Evolutionary conservation across 30 jellyfish, hydroid and myxozoan species (phyloP).

Genomic region (Rhopilema esculentum): DNA sequence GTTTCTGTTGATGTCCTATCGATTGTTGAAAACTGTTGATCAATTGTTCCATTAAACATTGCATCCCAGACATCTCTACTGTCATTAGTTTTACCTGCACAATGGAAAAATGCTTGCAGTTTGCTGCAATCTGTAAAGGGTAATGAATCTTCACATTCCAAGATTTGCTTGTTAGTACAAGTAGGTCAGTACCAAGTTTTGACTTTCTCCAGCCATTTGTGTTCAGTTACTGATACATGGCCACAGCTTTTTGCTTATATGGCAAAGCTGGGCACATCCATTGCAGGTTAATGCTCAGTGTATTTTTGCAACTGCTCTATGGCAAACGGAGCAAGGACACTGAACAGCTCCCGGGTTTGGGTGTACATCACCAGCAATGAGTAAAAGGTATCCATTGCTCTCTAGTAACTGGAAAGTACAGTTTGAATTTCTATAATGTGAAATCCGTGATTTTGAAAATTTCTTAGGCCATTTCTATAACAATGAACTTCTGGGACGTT

Average conservation of each 20-base stretch:
- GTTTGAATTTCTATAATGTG: constrained; percentile 19
- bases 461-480: constrained; percentile 29
- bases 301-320: constrained; percentile 36
- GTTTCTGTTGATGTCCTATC: constrained; percentile 3
- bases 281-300: constrained; percentile 31
- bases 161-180: constrained; percentile 8
- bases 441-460: constrained; percentile 17
- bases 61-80: constrained; percentile 1
- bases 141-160: neutral
- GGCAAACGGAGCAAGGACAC: constrained; percentile 29
- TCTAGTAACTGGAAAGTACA: constrained; percentile 35
- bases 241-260: no score
- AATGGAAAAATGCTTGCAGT: constrained; percentile 3
- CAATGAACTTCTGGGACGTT: constrained; percentile 18
- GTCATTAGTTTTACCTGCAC: neutral
- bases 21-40: neutral
- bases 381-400: constrained; percentile 16
- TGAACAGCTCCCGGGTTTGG: constrained; percentile 29
- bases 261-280: constrained; percentile 39
- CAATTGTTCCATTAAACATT: constrained; percentile 4
- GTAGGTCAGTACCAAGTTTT: constrained; percentile 13
- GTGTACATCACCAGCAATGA: constrained; percentile 16
- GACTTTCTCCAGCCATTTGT: constrained; percentile 20
- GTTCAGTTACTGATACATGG: constrained; percentile 13
- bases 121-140: constrained; percentile 16